Conservation (phyloP, 1,140 invertebrate genomes). For the Zaprionus gabonicus region DNA sequence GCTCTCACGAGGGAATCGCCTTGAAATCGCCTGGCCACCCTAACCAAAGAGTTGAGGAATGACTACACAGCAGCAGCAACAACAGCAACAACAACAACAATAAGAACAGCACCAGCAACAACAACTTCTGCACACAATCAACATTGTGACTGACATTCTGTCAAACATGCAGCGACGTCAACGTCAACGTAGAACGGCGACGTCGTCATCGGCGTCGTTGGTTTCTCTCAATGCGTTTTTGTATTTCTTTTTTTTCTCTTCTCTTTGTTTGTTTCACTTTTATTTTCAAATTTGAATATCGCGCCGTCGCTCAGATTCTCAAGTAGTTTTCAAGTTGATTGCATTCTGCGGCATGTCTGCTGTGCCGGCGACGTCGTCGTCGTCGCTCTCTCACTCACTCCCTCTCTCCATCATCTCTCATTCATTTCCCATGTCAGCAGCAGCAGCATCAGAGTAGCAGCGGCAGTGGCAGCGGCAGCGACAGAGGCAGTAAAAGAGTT, state of each 20-base stretch:
- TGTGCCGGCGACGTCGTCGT: conserved; percentile 49
- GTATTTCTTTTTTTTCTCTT: conserved; percentile 36
- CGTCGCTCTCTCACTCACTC: neutral
- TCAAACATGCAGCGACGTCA: conserved; percentile 72
- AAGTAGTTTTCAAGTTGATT: conserved; percentile 79
- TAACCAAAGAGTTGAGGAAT: conserved; percentile 23
- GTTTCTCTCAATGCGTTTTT: conserved; percentile 42
- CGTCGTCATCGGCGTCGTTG: conserved; percentile 16
- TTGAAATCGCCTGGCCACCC: conserved; percentile 44
- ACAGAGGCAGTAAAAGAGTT: conserved; percentile 44
- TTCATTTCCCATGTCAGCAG: conserved; percentile 68
- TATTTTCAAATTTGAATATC: conserved; percentile 78
- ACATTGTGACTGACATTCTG: conserved; percentile 73
- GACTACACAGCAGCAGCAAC: conserved; percentile 16
- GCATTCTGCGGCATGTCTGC: conserved; percentile 61
- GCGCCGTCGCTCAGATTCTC: conserved; percentile 62
- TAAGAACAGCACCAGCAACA: conserved; percentile 15
- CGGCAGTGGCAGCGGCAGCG: conserved; percentile 26
- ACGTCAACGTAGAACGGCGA: conserved; percentile 52
- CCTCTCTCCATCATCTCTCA: conserved; percentile 38
- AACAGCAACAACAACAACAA: conserved; percentile 12
- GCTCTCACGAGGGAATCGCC: conserved; percentile 14
- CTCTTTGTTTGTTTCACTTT: conserved; percentile 63
- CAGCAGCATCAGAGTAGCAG: conserved; percentile 19
- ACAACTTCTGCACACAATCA: conserved; percentile 29